These are phyloP conservation scores for Gadus chalcogrammus DNA, from an alignment of 2,113 vertebrate genomes.

Conservation along the genomic window DNA sequence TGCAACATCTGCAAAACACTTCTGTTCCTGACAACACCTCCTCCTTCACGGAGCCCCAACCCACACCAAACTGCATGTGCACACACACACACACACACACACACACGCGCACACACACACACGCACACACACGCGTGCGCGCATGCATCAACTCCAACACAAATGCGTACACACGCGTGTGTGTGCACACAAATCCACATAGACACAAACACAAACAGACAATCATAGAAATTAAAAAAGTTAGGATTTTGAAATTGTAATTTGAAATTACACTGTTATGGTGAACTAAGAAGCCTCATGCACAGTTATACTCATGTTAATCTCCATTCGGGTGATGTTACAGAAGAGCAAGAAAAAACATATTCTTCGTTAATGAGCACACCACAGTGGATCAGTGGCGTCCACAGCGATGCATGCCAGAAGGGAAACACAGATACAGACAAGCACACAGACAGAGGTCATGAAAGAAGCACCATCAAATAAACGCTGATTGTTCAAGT, in stretches of 20 bases:
- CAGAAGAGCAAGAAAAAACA: too few relatives aligned
- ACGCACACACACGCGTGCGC: slow-evolving; percentile 7
- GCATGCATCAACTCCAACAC: background rate
- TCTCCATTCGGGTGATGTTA: background rate
- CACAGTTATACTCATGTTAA: background rate
- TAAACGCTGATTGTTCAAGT: too few relatives aligned
- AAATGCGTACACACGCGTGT: too few relatives aligned
- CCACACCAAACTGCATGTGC: slow-evolving; percentile 37
- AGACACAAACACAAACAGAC: background rate
- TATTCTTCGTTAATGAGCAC: too few relatives aligned
- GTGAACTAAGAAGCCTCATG: too few relatives aligned
- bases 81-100: slow-evolving; percentile 1
- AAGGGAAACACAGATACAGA: too few relatives aligned
- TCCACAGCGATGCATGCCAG: too few relatives aligned
- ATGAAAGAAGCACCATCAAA: too few relatives aligned
- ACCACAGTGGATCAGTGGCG: too few relatives aligned
- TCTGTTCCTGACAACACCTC: slow-evolving; percentile 73
- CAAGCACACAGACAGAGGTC: too few relatives aligned
- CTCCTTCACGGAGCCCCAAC: slow-evolving; percentile 58
- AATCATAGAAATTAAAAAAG: slow-evolving; percentile 1
- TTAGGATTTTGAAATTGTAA: background rate
- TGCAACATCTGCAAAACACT: slow-evolving; percentile 85
- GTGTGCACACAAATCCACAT: too few relatives aligned
- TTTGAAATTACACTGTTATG: background rate
- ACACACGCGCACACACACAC: slow-evolving; percentile 21